A percentile compares a stretch with the other conserved stretches of the same genome.
Evolutionary conservation across 1,140 invertebrate genomes (phyloP).

Genomic region (Saccostrea cuccullata): DNA sequence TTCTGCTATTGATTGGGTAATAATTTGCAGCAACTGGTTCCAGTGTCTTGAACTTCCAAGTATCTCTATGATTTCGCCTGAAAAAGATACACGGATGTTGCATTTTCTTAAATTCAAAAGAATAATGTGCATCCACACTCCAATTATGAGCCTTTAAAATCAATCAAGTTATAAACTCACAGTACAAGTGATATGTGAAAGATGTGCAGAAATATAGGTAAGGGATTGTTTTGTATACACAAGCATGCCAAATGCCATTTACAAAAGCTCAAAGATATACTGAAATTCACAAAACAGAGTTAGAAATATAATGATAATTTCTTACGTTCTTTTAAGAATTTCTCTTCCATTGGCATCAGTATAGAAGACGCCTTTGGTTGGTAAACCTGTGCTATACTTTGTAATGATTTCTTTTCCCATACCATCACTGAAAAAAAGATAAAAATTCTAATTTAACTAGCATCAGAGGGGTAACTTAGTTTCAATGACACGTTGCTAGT

Average conservation of each 20-base stretch:
- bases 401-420: slow-evolving; percentile 91
- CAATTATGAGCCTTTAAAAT: background rate
- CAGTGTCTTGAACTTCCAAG: slow-evolving; percentile 83
- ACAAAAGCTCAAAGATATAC: background rate
- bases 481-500: no score
- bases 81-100: background rate
- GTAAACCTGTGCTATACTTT: slow-evolving; percentile 83
- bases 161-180: no score
- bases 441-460: background rate
- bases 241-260: background rate
- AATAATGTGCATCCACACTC: background rate
- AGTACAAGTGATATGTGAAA: no score
- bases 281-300: background rate
- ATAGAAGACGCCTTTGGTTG: slow-evolving; percentile 86
- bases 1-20: slow-evolving; percentile 93
- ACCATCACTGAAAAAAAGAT: slow-evolving; percentile 81
- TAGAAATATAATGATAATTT: background rate
- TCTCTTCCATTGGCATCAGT: slow-evolving; percentile 97
- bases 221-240: no score
- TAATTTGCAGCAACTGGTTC: slow-evolving; percentile 91
- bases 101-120: background rate
- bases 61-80: slow-evolving; percentile 85
- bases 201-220: no score
- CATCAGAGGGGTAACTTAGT: no score
- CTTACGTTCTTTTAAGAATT: slow-evolving; percentile 85